phyloP scores from a whole-genome alignment of 2,113 vertebrate genomes.

The Peromyscus californicus region DNA sequence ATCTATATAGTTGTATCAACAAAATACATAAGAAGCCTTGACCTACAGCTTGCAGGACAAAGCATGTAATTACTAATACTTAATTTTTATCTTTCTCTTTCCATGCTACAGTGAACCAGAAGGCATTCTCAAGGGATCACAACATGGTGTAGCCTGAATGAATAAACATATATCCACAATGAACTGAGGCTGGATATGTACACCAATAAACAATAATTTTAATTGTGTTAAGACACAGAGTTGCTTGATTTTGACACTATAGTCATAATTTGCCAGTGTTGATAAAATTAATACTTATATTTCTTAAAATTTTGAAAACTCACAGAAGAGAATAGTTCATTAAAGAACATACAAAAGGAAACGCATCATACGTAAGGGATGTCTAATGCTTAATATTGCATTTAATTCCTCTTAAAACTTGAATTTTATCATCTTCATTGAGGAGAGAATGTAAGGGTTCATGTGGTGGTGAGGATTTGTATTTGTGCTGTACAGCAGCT shows the following conservation, averaged over 20 bases:
- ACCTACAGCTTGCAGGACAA: not conserved
- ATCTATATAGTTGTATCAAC: not conserved
- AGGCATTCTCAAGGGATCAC: not conserved
- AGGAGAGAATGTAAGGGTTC: not conserved
- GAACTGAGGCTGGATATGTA: not conserved
- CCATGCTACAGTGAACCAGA: not conserved
- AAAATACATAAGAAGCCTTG: not conserved
- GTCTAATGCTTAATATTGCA: not conserved
- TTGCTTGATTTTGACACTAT: not conserved
- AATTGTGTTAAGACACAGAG: not conserved
- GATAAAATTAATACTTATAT: not conserved
- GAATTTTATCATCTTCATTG: not conserved
- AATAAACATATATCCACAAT: not conserved
- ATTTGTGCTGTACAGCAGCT: not conserved
- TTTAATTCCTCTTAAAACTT: not conserved
- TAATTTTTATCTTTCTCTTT: not conserved
- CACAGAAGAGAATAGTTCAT: not conserved
- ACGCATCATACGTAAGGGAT: not conserved
- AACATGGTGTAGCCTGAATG: accelerated
- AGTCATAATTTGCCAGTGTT: not conserved
- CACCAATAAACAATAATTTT: not conserved
- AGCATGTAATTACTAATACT: not conserved
- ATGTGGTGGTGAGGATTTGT: not conserved
- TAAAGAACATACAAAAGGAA: not conserved
- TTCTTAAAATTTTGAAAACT: not conserved